phyloP scores from a whole-genome alignment of 2,797 vertebrate genomes.

The Crenuchus spilurus region DNA sequence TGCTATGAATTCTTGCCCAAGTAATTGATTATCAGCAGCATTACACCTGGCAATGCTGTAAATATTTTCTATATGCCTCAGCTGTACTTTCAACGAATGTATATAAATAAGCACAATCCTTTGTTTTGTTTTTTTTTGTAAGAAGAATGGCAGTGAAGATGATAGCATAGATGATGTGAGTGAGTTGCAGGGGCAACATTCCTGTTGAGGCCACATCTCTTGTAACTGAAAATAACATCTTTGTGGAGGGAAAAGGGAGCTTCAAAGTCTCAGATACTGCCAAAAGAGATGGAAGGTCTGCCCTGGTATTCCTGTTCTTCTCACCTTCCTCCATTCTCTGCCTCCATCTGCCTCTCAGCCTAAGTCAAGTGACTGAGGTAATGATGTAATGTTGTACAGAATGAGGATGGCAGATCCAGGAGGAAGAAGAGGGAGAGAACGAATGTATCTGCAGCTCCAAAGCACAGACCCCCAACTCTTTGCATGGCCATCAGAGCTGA shows the following conservation, averaged over 20 bases:
- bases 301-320: constrained; percentile 60
- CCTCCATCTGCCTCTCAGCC: constrained; percentile 75
- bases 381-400: constrained; percentile 79
- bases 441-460: constrained; percentile 71
- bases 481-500: constrained; percentile 88
- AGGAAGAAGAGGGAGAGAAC: constrained; percentile 61
- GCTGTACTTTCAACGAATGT: constrained; percentile 15
- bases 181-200: constrained; percentile 69
- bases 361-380: constrained; percentile 81
- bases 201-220: constrained; percentile 58
- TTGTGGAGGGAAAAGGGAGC: constrained; percentile 56
- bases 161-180: constrained; percentile 75
- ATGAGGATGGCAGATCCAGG: constrained; percentile 20
- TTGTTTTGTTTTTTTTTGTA: constrained; percentile 10
- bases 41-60: constrained; percentile 53
- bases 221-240: constrained; percentile 33
- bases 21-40: constrained; percentile 50
- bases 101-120: constrained; percentile 19
- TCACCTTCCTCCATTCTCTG: constrained; percentile 58
- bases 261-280: constrained; percentile 62
- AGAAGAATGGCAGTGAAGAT: constrained; percentile 61
- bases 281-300: constrained; percentile 60
- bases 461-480: constrained; percentile 67
- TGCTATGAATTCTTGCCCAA: constrained; percentile 41
- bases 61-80: constrained; percentile 26